Conservation (phyloP, 2,113 vertebrate genomes). For the Bufo bufo region DNA sequence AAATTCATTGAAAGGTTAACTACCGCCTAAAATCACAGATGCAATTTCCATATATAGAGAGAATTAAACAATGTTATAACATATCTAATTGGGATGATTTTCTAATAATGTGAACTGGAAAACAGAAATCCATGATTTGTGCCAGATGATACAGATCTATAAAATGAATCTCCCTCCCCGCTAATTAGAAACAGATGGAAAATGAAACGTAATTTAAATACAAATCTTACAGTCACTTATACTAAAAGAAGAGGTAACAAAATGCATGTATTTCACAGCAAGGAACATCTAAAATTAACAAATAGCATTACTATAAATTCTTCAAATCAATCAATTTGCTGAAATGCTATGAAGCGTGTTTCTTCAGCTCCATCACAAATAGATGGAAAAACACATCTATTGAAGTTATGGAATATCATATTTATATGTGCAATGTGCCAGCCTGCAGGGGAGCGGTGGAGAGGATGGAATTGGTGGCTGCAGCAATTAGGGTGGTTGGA, state of each 20-base stretch:
- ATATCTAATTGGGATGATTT: slow-evolving; percentile 2
- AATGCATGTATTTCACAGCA: slow-evolving; percentile 13
- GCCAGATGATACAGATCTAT: slow-evolving; percentile 22
- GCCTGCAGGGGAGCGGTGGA: no score
- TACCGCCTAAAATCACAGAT: background rate
- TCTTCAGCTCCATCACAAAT: background rate
- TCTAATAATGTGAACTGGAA: background rate
- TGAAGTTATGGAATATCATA: background rate
- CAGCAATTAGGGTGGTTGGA: no score
- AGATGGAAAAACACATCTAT: background rate
- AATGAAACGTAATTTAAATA: slow-evolving; percentile 10
- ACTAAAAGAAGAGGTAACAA: background rate
- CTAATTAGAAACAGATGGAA: slow-evolving; percentile 45
- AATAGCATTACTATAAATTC: slow-evolving; percentile 46
- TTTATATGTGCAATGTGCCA: no score
- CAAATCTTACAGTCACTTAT: background rate
- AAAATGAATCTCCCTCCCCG: background rate
- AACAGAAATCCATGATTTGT: background rate
- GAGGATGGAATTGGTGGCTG: no score
- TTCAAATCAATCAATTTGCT: slow-evolving; percentile 38
- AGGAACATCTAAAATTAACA: slow-evolving; percentile 32
- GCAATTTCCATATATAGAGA: slow-evolving; percentile 30
- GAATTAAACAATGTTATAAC: slow-evolving; percentile 27
- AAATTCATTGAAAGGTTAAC: slow-evolving; percentile 34
- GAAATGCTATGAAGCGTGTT: slow-evolving; percentile 7